Percentiles rank a stretch among this genome's conserved stretches.
Conservation (phyloP, 2,113 vertebrate genomes). For the Tachysurus fulvidraco region DNA sequence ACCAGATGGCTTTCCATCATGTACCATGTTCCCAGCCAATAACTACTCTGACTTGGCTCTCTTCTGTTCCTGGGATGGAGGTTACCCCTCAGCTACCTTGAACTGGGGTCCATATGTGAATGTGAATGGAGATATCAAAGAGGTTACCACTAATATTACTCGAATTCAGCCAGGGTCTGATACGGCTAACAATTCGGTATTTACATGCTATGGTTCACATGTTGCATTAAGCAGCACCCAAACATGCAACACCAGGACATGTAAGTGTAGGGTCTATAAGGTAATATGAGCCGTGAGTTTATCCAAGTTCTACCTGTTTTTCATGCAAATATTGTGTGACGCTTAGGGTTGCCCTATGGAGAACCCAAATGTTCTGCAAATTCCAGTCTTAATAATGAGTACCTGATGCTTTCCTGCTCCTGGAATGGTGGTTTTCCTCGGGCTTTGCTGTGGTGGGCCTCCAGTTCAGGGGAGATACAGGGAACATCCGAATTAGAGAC, state of each 20-base stretch:
- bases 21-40: conserved; percentile 69
- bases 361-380: conserved; percentile 75
- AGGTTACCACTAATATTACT: conserved; percentile 66
- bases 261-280: conserved; percentile 72
- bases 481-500: conserved; percentile 63
- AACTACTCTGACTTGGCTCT: conserved; percentile 76
- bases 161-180: conserved; percentile 62
- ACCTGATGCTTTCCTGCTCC: conserved; percentile 79
- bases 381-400: conserved; percentile 72
- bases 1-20: conserved; percentile 78
- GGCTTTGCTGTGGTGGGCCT: conserved; percentile 77
- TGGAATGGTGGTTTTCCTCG: conserved; percentile 81
- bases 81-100: conserved; percentile 76
- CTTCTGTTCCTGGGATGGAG: conserved; percentile 81
- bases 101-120: conserved; percentile 73
- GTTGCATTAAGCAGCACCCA: conserved; percentile 62
- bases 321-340: neutral
- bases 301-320: neutral
- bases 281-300: neutral
- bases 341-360: conserved; percentile 57
- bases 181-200: conserved; percentile 73
- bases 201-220: conserved; percentile 78
- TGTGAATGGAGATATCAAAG: conserved; percentile 41
- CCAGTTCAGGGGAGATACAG: conserved; percentile 55
- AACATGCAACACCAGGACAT: conserved; percentile 71